Evolutionary conservation across 2,888 invertebrate genomes (phyloP), one percentile per base, ranked within the genome.

Genomic region (Caenorhabditis imperialis): DNA sequence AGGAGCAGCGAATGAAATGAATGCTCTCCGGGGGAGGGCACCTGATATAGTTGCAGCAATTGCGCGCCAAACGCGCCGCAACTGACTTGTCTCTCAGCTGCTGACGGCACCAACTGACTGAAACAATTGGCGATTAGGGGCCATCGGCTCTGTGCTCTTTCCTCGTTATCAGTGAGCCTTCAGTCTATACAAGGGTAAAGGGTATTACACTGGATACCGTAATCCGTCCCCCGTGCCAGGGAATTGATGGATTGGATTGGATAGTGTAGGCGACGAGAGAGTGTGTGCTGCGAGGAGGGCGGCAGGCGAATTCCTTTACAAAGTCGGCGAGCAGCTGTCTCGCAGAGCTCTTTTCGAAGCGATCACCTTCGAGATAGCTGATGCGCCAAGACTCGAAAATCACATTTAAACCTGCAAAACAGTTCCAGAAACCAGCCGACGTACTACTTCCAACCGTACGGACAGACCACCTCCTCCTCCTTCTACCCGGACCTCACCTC

Each of bases 1-100:
- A 37, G 50, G 22, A 37, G 35, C 4, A 47, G 18, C 16, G 55
- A 14, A 38, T 45, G 58, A 58, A 57, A 35, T 57, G 57, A 57
- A 45, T 25, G 10, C 10, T 8, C 27, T 33, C n/a, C 6, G 30
- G 18, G 42, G 50, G 14, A 42, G 23, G 48, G 57, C 67, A 67
- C 67, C 67, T 67, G 67, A 67, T 67, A 67, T 67, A 67, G 67
- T 67, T 67, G 67, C 67, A 67, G 67, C 67, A 62, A 62, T 62
- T 67, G 67, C 67, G 67, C 67, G 57, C 62, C 62, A 62, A 53
- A 62, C 50, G 50, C 42, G 55, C 47, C 40, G 55, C 65, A 65
- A 65, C 57, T 67, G 67, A 67, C 67, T 57, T 65, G n/a, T 55
- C 18, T 48, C 55, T 57, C 50, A 62, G 53, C 62, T 50, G 40